phyloP scores from a whole-genome alignment of 2,888 invertebrate genomes.

The Caenorhabditis uteleia region DNA sequence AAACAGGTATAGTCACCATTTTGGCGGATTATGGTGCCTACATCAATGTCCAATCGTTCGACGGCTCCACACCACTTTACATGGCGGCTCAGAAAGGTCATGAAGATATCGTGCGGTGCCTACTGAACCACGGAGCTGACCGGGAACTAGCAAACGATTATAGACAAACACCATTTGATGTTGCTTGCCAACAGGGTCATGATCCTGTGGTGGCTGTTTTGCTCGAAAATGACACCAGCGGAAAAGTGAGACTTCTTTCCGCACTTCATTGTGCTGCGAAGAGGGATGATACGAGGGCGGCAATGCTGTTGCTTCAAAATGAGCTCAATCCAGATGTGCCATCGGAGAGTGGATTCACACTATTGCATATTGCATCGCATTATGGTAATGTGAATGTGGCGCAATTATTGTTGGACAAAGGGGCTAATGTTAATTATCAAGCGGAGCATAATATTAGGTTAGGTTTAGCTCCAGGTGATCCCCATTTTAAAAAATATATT shows the following conservation, averaged over 20 bases:
- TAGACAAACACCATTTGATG: slow-evolving; percentile 97
- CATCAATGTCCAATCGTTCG: slow-evolving; percentile 88
- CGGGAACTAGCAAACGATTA: slow-evolving; percentile 98
- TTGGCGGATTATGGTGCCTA: slow-evolving; percentile 92
- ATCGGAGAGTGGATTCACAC: slow-evolving; percentile 96
- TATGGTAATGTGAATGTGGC: slow-evolving; percentile 98
- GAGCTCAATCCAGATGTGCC: slow-evolving; percentile 98
- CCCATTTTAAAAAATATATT: slow-evolving; percentile 10
- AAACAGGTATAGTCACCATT: slow-evolving; percentile 85
- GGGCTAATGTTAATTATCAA: slow-evolving; percentile 96
- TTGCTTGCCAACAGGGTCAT: slow-evolving; percentile 96
- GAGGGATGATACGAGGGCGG: slow-evolving; percentile 98
- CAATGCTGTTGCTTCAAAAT: slow-evolving; percentile 90
- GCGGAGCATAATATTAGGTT: slow-evolving; percentile 96
- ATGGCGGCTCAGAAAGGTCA: slow-evolving; percentile 99
- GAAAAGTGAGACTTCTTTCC: slow-evolving; percentile 94
- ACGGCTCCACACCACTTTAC: slow-evolving; percentile 97
- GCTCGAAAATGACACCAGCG: slow-evolving; percentile 94
- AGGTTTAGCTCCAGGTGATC: background rate
- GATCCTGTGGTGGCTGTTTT: slow-evolving; percentile 97
- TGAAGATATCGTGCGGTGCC: slow-evolving; percentile 89
- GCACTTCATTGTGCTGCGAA: slow-evolving; percentile 99
- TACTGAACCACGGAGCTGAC: slow-evolving; percentile 92
- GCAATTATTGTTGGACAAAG: slow-evolving; percentile 88
- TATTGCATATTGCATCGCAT: slow-evolving; percentile 92